Evolutionary conservation across 2,888 invertebrate species (phyloP), one percentile per base, ranked within the genome.

Genomic region (Enchytraeus crypticus): DNA sequence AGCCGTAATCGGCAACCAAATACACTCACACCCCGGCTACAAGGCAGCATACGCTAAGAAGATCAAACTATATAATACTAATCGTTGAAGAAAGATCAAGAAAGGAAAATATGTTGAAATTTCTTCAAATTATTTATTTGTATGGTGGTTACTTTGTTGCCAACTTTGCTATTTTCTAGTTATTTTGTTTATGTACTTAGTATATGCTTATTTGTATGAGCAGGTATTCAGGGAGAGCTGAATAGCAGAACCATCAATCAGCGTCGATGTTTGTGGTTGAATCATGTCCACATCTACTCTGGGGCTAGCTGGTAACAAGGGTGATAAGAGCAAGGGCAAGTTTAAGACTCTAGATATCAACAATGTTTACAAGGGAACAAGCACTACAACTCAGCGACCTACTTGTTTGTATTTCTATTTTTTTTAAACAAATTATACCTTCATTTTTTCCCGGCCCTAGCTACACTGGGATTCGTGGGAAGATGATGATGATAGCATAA

Each of bases 261-360:
- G 82, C 84, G 86, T 86, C 86, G 87, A 90, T 90, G 90, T 88
- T 68, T 71, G 87, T 87, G 87, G 87, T 87, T 87, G 88, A 90
- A 90, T 89, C 86, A 91, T 91, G 90, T 90, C 90, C 88, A 88
- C 90, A 87, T 86, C 88, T 87, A 88, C 90, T 84, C 18, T 18
- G 38, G 38, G 11, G 38, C 89, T 89, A 87, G 86, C 85, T 83
- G 85, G 87, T 87, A 84, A 85, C 84, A 81, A 81, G 76, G 87
- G 86, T 85, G 87, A 87, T 85, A 87, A 87, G 85, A 87, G 87
- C 85, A 93, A 92, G 86, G 87, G 88, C 83, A 95, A 92, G 85
- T 95, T 86, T 85, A 90, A 91, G 83, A 88, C 92, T 81, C 86
- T 95, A 85, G 92, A 95, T 85, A 93, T 95, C 86, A 95, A 95